Evolutionary conservation across 2,888 invertebrate species (phyloP), one percentile per base, ranked within the genome.

Genomic region (Apamea sordens): DNA sequence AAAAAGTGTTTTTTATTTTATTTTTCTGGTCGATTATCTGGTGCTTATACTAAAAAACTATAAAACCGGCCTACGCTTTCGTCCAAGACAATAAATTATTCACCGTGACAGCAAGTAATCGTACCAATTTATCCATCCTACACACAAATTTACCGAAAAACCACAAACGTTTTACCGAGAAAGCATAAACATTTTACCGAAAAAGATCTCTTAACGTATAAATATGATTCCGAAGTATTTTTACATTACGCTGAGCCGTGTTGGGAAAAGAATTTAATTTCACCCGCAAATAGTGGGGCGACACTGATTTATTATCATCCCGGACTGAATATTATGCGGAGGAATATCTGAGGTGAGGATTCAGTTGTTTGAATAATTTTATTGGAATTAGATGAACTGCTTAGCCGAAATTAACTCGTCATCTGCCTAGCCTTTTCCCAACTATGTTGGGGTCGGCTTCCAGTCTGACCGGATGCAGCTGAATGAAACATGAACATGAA

Each of bases 241-340:
- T 85, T 77, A 61, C 82, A 81, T 88, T 76, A 82, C 76, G 41
- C 2, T 69, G 44, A 84, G 68, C 76, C 50, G 50, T 76, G 80
- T 77, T 64, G 76, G 56, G 70, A 75, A 77, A 86, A 88, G 70
- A 88, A 86, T 88, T 86, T 88, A 81, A 86, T 86, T 86, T 86
- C 50, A 76, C 67, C 41, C 75, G 32, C 71, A 59, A 84, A 61
- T 69, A 1, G 72, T 87, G 65, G 68, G 71, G 73, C 79, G 87
- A 87, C 85, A 59, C 47, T 86, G 87, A 86, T 84, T 84, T 83
- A 83, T 83, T 70, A 86, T 77, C 28, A 21, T 36, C 63, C 15
- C 18, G 77, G 73, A 86, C 67, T 50, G 61, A 76, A 73, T 73
- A 70, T 50, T 59, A 83, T 70, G 44, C 56, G 7, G 5, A n/a